Base-by-base conservation (phyloP, 2,888 invertebrate species). In the Andrena fulva region DNA sequence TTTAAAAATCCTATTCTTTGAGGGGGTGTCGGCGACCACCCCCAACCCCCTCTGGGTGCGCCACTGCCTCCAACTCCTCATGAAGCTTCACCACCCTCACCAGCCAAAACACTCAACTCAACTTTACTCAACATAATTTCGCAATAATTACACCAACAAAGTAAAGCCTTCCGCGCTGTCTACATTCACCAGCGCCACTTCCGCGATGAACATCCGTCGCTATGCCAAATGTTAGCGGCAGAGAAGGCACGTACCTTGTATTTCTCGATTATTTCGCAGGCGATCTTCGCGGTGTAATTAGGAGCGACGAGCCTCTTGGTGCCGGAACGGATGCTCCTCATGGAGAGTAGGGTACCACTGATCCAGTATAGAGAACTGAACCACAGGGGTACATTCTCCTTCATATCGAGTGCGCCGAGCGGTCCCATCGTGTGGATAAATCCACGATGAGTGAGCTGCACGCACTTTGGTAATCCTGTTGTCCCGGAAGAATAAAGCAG, bases 401-500 rank as follows among this genome's bases (percentile, higher is more conserved):
- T 0, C 10, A 74, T 5, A 10, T 42, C 3, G 0, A 82, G 27
- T 0, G 4, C 50, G 1, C 4, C 50, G 0, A 5, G 0, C 0
- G n/a, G 0, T 0, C 64, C n/a, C n/a, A 82, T 20, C 0, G 56
- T 5, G 0, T 70, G 48, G 16, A 89, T 52, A 2, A 92, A 16
- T 5, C 85, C 59, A 12, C 78, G 66, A 60, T 92, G 90, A 2
- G 92, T 87, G 0, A 92, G 64, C 2, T 90, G 85, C 0, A 91
- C 90, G 1, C 90, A 92, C 35, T 93, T 93, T 0, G 93, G 91
- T 5, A 89, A 33, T 0, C 92, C 93, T 0, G 92, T 93, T 0
- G 91, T 92, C 1, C 93, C 93, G 0, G 93, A 93, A 0, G 93
- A 92, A 56, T 90, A 93, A 1, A 93, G 31, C 2, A 93, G 88